These are phyloP conservation scores for Pangasianodon hypophthalmus DNA, from an alignment of 2,113 vertebrate species.

Conservation along the genomic window DNA sequence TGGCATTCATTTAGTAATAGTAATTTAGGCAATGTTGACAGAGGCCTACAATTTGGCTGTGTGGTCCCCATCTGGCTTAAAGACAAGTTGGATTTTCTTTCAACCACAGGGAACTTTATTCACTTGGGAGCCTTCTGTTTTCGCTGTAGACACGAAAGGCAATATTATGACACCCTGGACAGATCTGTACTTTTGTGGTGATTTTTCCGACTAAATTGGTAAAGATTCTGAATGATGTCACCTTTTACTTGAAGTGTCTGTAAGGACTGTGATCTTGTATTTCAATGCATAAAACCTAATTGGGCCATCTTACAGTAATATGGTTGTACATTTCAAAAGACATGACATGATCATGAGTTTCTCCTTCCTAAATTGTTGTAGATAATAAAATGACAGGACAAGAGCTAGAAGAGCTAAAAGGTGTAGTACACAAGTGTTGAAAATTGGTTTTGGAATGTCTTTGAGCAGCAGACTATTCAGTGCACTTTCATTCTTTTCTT, in stretches of 20 bases:
- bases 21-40: not conserved
- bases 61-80: conserved; percentile 46
- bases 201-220: not conserved
- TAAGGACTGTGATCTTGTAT: not conserved
- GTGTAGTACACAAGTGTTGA: not conserved
- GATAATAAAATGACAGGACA: not conserved
- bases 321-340: not conserved
- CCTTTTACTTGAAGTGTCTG: not conserved
- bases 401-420: not conserved
- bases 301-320: not conserved
- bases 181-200: not conserved
- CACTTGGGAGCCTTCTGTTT: conserved; percentile 36
- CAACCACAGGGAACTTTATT: conserved; percentile 13
- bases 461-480: not conserved
- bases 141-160: conserved; percentile 23
- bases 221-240: conserved; percentile 5
- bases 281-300: not conserved
- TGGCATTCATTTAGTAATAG: conserved; percentile 31
- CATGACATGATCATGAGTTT: not conserved
- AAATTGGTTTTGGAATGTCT: not conserved
- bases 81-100: conserved; percentile 29
- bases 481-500: not conserved
- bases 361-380: not conserved
- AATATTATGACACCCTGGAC: conserved; percentile 28
- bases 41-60: conserved; percentile 36